Evolutionary conservation across 2,888 invertebrate genomes (phyloP).

Genomic region (Polymixis lichenea): DNA sequence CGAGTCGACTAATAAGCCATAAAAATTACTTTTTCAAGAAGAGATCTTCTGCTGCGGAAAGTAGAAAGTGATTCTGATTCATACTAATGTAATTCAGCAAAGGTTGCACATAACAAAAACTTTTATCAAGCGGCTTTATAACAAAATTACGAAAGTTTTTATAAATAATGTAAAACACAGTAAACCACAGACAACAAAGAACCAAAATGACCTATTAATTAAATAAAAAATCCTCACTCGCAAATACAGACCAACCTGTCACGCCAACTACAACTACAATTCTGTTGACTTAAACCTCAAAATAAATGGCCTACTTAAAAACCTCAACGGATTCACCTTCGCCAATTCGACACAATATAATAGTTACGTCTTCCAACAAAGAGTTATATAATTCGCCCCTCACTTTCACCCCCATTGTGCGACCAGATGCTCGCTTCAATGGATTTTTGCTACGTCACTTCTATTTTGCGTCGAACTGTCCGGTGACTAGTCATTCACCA

Average conservation of each 20-base stretch:
- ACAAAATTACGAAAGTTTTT: no score
- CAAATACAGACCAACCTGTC: no score
- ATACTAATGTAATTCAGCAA: no score
- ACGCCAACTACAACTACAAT: constrained; percentile 2
- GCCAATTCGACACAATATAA: constrained; percentile 40
- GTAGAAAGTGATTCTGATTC: no score
- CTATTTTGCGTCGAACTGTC: constrained; percentile 57
- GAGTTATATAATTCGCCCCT: constrained; percentile 35
- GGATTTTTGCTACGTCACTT: constrained; percentile 58
- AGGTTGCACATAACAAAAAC: no score
- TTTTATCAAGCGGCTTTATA: no score
- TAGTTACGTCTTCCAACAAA: constrained; percentile 43
- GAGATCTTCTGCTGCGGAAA: no score
- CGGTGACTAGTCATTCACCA: constrained; percentile 43
- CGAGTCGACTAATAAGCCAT: no score
- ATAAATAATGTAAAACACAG: no score
- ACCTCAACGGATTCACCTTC: constrained; percentile 21
- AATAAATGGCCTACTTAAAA: constrained; percentile 30
- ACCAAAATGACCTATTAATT: background rate
- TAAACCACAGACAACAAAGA: background rate
- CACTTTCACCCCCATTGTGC: constrained; percentile 44
- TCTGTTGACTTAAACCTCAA: constrained; percentile 6
- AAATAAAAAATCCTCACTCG: background rate
- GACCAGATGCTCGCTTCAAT: constrained; percentile 51
- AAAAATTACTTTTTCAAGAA: no score